Percentiles rank a stretch among this genome's conserved stretches.
phyloP scores from a whole-genome alignment of 2,113 vertebrate species.

The Syngnathoides biaculeatus region DNA sequence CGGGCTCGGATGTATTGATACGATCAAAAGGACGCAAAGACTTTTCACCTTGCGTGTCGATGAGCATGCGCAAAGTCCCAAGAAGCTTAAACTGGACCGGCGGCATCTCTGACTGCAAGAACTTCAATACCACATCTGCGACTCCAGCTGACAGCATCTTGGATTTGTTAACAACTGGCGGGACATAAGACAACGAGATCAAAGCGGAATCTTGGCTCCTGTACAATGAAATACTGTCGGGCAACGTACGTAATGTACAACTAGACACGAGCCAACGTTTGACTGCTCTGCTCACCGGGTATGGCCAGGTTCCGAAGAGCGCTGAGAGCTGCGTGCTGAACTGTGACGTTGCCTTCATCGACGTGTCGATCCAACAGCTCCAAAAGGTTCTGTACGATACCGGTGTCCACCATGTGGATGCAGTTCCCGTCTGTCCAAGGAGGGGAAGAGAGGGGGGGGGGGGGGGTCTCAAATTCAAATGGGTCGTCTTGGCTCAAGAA shows the following conservation, averaged over 20 bases:
- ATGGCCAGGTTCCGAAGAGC: conserved; percentile 95
- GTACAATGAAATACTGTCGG: neutral
- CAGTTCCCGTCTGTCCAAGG: conserved; percentile 86
- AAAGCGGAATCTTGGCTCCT: neutral
- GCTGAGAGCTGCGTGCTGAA: conserved; percentile 94
- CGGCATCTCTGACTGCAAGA: conserved; percentile 95
- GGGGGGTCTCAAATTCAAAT: neutral
- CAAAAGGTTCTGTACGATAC: conserved; percentile 92
- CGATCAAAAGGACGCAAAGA: neutral
- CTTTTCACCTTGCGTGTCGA: conserved; percentile 92
- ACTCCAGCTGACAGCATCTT: conserved; percentile 96
- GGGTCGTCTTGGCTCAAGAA: too few species aligned
- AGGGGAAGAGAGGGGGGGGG: too few species aligned
- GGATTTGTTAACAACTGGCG: conserved; percentile 92
- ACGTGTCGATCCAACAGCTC: conserved; percentile 91
- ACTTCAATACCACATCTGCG: conserved; percentile 90
- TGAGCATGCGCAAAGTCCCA: conserved; percentile 96
- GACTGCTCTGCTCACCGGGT: conserved; percentile 75
- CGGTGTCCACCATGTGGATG: conserved; percentile 97
- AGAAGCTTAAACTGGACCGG: conserved; percentile 97
- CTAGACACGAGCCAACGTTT: neutral
- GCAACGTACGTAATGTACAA: too few species aligned
- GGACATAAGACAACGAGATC: neutral
- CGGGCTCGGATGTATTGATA: neutral
- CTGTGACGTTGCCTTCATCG: conserved; percentile 92